Evolutionary conservation across 2,888 invertebrate species (phyloP), one percentile per base, ranked within the genome.

Genomic region (Apotomis turbidana): DNA sequence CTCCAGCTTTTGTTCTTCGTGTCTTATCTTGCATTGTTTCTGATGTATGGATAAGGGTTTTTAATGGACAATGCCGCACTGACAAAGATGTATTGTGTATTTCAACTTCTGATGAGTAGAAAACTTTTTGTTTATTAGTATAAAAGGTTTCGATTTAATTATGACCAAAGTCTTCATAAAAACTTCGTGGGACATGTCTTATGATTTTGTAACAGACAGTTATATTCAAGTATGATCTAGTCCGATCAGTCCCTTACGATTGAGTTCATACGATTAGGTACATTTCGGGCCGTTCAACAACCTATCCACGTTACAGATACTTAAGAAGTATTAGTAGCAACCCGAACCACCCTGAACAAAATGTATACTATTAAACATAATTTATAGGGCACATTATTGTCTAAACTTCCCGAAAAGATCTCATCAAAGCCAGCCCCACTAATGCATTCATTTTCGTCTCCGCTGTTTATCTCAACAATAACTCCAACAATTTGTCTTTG

Each of bases 401-500:
- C 62, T 68, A 72, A 59, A 72, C 68, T 72, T 68, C 68, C 72
- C 63, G 67, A 62, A 63, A 68, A 63, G 68, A 68, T 68, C 72
- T 72, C 68, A 72, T 72, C 63, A 72, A 72, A 72, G 62, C 72
- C 71, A 71, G 57, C 71, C 63, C 68, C 68, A 70, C 66, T 73
- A 70, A 71, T 61, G 75, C 76, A 78, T 79, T 83, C 78, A 83
- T 84, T 84, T 85, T 71, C 71, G 84, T 87, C 85, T 80, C 79
- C 81, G 80, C 80, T 90, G 87, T 87, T 89, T 90, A 90, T 88
- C 86, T 84, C 83, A 81, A 87, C 87, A 89, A 88, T 87, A 83
- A 84, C 83, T 83, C 81, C 77, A 78, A 82, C 87, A 86, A 91
- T 91, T 90, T 90, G 88, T 91, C 90, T 89, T 88, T 84, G 82